Evolutionary conservation across 2,797 vertebrate genomes (phyloP), one percentile per base, ranked within the genome.

Genomic region (Dryobates pubescens): DNA sequence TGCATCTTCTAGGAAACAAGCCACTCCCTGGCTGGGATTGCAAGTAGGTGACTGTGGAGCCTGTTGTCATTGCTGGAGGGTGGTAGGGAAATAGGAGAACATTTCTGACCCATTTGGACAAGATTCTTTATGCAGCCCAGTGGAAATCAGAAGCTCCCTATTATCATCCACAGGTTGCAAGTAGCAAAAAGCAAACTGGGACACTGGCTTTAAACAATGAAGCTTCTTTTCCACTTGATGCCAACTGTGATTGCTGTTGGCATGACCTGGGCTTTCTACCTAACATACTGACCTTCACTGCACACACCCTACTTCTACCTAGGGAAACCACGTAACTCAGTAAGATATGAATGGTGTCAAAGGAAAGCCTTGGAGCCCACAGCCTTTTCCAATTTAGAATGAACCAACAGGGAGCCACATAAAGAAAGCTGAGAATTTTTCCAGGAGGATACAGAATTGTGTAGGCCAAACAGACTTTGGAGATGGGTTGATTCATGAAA

Each of bases 171-270:
- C 32, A 88, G 43, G 32, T 91, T 45, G 59, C 76, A 83, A 70
- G 41, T 4, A 81, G 68, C 56, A 82, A 86, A 74, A 74, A 72
- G 27, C 6, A 18, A 81, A 89, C 4, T 17, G 13, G 17, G 30
- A 58, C 14, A 9, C 34, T 57, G 49, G 43, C 75, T 91, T 56
- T 65, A 83, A 75, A 64, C 95, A 87, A 65, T 36, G 27, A 80
- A 20, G 51, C 84, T 67, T 87, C 24, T 80, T 72, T 83, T 84
- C 68, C 68, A 54, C 24, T 88, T 76, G 41, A 67, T 86, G n/a
- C 53, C 61, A 83, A 30, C 86, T 86, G 43, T 84, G 86, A 61
- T 79, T 92, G 71, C 36, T 84, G n/a, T 75, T 88, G 85, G 79
- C 77, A 73, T 69, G 77, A 70, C 90, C 75, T 88, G 49, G 24